phyloP scores from a whole-genome alignment of 2,797 vertebrate genomes.

The Cynodonichthys magdalenae region DNA sequence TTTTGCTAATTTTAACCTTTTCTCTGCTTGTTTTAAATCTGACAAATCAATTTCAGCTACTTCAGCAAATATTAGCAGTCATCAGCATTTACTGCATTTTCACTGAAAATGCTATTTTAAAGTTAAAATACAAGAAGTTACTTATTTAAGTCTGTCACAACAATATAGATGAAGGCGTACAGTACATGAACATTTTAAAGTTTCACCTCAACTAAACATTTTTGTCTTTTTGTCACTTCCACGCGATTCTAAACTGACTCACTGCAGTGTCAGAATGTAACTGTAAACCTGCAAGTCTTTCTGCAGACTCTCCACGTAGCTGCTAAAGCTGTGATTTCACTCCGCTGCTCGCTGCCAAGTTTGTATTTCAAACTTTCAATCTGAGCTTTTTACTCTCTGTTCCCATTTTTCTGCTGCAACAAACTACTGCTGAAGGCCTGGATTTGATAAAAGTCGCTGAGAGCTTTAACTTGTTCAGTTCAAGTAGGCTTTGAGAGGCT shows the following conservation, averaged over 20 bases:
- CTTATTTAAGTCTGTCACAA: no score
- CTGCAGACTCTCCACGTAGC: slow-evolving; percentile 17
- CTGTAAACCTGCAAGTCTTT: slow-evolving; percentile 16
- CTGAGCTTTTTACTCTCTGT: no score
- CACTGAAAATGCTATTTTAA: not conserved
- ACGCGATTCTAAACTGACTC: slow-evolving; percentile 25
- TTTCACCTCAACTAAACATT: slow-evolving; percentile 30
- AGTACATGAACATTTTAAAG: not conserved
- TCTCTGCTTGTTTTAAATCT: no score
- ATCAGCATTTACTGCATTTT: no score
- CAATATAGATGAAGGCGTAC: not conserved
- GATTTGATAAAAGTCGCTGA: not conserved
- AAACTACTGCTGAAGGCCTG: not conserved
- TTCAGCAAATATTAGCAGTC: no score
- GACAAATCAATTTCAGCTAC: no score
- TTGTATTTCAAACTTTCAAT: no score
- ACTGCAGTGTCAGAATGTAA: slow-evolving; percentile 5
- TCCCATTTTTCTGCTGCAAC: no score
- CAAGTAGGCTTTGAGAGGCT: slow-evolving; percentile 9
- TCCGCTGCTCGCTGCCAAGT: not conserved
- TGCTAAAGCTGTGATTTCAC: slow-evolving; percentile 4
- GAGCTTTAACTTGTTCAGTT: not conserved
- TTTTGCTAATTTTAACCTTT: no score
- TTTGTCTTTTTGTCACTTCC: slow-evolving; percentile 36
- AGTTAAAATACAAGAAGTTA: not conserved